phyloP scores from a whole-genome alignment of 2,797 vertebrate species.

The Helicolenus hilgendorfi region DNA sequence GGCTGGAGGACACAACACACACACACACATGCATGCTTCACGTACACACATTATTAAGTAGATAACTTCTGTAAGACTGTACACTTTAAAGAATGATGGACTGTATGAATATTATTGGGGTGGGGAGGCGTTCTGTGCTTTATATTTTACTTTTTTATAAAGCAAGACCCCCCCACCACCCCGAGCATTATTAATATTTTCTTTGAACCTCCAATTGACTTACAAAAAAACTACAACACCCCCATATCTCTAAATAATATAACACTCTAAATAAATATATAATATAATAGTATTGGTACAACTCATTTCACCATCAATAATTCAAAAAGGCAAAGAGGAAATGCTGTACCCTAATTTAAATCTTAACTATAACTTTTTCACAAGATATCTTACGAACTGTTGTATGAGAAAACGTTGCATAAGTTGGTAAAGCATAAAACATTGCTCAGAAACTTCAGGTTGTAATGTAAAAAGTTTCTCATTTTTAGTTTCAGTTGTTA shows the following conservation, averaged over 20 bases:
- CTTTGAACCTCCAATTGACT: not conserved
- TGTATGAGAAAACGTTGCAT: too few species aligned
- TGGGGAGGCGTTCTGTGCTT: too few species aligned
- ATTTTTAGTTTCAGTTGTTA: too few species aligned
- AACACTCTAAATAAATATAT: not conserved
- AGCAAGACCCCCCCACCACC: too few species aligned
- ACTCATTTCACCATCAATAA: not conserved
- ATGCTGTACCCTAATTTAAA: too few species aligned
- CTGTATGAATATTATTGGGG: too few species aligned
- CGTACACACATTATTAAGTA: not conserved
- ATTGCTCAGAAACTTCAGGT: too few species aligned
- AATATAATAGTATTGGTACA: not conserved
- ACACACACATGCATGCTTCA: slow-evolving; percentile 2
- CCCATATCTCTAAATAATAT: not conserved
- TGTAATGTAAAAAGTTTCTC: too few species aligned
- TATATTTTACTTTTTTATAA: not conserved
- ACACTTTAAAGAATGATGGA: not conserved
- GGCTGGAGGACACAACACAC: slow-evolving; percentile 18
- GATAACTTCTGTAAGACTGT: not conserved
- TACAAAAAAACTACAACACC: not conserved
- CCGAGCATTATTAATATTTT: not conserved
- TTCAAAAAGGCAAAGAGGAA: not conserved
- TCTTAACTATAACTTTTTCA: too few species aligned
- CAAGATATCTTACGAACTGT: too few species aligned
- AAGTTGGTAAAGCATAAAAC: too few species aligned